Evolutionary conservation across 2,113 vertebrate genomes (phyloP).

Genomic region (Athene noctua): DNA sequence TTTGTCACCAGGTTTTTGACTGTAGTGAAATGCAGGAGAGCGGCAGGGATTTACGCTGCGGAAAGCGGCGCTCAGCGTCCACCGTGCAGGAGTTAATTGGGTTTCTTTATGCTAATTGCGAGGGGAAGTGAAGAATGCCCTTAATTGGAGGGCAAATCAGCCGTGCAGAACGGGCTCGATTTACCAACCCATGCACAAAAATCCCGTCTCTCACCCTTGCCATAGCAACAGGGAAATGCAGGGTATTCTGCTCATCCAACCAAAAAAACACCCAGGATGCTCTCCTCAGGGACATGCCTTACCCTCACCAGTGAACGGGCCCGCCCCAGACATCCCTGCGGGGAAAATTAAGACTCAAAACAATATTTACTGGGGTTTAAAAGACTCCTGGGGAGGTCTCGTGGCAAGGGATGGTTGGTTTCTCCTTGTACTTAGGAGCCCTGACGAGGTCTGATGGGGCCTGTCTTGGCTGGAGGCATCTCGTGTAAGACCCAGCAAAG

Average conservation of each 20-base stretch:
- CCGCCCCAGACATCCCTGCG: fast-evolving
- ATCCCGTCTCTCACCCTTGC: background rate
- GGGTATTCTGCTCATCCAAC: background rate
- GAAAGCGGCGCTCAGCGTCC: fast-evolving
- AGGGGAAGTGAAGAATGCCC: slow-evolving; percentile 53
- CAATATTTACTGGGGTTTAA: background rate
- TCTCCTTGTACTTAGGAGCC: background rate
- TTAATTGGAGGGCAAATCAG: slow-evolving; percentile 43
- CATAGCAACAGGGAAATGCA: background rate
- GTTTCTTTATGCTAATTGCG: slow-evolving; percentile 46
- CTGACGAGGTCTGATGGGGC: background rate
- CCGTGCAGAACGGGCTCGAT: background rate
- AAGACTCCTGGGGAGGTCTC: background rate
- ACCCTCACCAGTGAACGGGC: fast-evolving
- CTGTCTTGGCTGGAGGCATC: background rate
- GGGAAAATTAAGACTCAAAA: background rate
- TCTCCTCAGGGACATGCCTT: background rate
- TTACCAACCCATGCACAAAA: background rate
- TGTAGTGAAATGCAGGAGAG: fast-evolving
- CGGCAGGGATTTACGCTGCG: background rate
- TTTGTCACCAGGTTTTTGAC: background rate
- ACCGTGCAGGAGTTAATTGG: background rate
- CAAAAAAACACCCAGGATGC: background rate
- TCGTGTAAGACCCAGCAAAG: background rate
- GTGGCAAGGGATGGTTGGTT: background rate